A percentile compares a stretch with the other conserved stretches of the same genome.
phyloP scores from a whole-genome alignment of 2,113 vertebrate species.

The Podarcis cretensis region DNA sequence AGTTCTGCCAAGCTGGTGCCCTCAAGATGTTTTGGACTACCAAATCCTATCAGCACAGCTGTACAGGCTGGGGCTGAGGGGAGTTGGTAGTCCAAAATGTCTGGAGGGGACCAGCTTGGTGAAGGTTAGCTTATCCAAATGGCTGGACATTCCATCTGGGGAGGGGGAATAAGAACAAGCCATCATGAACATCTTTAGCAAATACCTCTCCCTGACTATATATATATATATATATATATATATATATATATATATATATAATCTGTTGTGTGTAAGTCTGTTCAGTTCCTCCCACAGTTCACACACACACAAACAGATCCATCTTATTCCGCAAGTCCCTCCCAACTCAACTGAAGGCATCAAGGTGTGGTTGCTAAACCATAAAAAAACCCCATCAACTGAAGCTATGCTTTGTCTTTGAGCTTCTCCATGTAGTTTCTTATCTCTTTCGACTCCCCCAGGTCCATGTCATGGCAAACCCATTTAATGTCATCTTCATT shows the following conservation, averaged over 20 bases:
- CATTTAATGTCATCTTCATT: conserved; percentile 89
- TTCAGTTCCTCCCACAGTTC: not conserved
- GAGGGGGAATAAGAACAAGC: not conserved
- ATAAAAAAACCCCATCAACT: not conserved
- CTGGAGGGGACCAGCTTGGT: no score
- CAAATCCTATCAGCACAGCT: no score
- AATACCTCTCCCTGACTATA: conserved; percentile 54
- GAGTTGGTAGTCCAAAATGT: no score
- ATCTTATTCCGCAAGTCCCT: conserved; percentile 14
- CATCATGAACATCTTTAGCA: not conserved
- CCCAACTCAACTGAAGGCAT: conserved; percentile 80
- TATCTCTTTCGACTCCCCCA: conserved; percentile 84
- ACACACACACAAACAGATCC: not conserved
- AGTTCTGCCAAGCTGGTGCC: no score
- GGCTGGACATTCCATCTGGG: not conserved
- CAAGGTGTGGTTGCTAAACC: conserved; percentile 76
- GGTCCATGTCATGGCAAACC: conserved; percentile 87
- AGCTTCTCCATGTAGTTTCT: conserved; percentile 88
- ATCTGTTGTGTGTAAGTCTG: conserved; percentile 5
- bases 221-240: conserved; percentile 32
- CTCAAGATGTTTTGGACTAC: no score
- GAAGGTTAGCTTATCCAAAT: not conserved
- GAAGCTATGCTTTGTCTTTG: conserved; percentile 79
- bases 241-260: conserved; percentile 9
- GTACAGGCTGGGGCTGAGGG: no score